Conservation (phyloP, 2,113 vertebrate genomes). For the Leuciscus idus region DNA sequence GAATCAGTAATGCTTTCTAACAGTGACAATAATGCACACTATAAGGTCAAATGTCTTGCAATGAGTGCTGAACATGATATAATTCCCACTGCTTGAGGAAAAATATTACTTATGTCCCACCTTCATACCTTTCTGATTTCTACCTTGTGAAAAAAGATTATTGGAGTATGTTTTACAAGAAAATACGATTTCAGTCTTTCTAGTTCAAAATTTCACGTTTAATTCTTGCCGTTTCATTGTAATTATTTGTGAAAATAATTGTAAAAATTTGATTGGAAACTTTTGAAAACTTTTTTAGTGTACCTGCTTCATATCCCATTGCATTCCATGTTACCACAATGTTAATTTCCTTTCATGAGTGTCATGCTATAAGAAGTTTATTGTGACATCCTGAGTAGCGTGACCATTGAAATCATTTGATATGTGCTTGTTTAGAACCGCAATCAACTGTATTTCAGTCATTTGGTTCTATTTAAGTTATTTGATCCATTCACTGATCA, state of each 20-base stretch:
- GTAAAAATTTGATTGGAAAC: no score
- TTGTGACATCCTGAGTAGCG: not conserved
- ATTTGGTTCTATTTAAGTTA: constrained; percentile 14
- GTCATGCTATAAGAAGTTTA: not conserved
- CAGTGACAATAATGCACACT: not conserved
- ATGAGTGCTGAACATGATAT: not conserved
- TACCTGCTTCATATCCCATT: not conserved
- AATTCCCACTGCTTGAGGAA: not conserved
- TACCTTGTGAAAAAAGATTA: not conserved
- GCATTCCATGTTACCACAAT: no score
- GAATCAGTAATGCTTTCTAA: not conserved
- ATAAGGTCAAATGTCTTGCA: not conserved
- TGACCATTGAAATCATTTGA: constrained; percentile 14
- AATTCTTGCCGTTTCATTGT: no score
- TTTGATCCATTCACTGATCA: not conserved
- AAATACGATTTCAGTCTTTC: no score
- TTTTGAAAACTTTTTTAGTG: no score
- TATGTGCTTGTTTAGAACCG: constrained; percentile 18
- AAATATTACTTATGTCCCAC: not conserved
- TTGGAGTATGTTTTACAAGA: no score
- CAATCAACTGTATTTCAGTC: constrained; percentile 25
- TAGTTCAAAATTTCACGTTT: no score
- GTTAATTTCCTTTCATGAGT: not conserved
- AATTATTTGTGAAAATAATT: no score
- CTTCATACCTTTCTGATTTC: not conserved